Base-by-base conservation (phyloP, 2,113 vertebrate genomes). In the Chionis minor region DNA sequence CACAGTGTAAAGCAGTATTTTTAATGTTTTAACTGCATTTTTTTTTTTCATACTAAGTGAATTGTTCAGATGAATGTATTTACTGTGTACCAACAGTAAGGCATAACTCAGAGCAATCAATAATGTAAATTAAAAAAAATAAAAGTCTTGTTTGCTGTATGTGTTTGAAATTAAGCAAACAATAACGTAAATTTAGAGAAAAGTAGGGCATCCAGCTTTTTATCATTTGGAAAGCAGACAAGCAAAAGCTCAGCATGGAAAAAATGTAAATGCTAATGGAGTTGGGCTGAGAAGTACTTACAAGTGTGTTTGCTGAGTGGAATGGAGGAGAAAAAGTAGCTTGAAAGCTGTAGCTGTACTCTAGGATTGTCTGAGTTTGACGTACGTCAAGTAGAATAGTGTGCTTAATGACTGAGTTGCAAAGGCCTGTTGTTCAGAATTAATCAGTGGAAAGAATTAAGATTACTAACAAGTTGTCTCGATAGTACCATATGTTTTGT, bases 51-150 rank as follows among this genome's bases (percentile, higher is more conserved):
- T 67, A 86, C 32, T 4, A 32, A 91, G 79, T 62, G 49, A 77
- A 55, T 90, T 92, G 84, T 96, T 95, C 80, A 85, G 88, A 74
- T 91, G 74, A 96, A 83, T 97, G 92, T 96, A 84, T 94, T 92
- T 95, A 88, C 84, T 94, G 80, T 97, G 58, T 94, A 88, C 16
- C 19, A n/a, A 14, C 86, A 87, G 77, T 92, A 73, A 93, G 47
- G 47, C 49, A 55, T 92, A 95, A 95, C 24, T 95, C 15, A 1
- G 67, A 94, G 71, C 62, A 75, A 91, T 92, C 49, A 71, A 47
- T 78, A 78, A 26, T 86, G 86, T 93, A 92, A 95, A 97, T 96
- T 94, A 90, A 96, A 96, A 88, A 54, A 32, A 45, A 51, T 85
- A 13, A 90, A 96, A 82, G 42, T 88, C 30, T 59, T 58, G 10